Conservation (phyloP, 2,113 vertebrate species). For the Mesitornis unicolor region DNA sequence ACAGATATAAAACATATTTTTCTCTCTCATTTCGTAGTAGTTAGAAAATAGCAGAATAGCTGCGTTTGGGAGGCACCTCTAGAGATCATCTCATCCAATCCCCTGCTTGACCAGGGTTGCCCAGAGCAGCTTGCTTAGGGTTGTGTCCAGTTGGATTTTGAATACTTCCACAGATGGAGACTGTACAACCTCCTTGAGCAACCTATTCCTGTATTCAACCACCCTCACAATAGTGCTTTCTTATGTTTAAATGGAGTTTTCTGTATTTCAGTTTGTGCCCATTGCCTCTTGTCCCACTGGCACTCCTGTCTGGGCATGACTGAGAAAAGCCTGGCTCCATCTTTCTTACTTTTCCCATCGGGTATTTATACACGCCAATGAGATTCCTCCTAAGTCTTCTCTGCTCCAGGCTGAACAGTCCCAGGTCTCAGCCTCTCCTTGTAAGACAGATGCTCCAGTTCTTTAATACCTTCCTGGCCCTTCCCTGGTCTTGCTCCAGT, state of each 20-base stretch:
- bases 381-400: background rate
- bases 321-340: background rate
- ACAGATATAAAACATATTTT: background rate
- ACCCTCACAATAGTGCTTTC: background rate
- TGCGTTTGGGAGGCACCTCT: background rate
- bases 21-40: background rate
- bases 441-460: background rate
- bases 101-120: background rate
- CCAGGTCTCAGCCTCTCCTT: background rate
- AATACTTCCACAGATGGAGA: background rate
- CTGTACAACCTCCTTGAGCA: background rate
- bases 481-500: background rate
- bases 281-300: background rate
- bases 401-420: background rate
- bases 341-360: background rate
- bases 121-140: background rate
- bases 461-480: background rate
- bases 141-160: background rate
- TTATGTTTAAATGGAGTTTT: rapidly evolving
- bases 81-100: background rate
- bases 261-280: background rate
- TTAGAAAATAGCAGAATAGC: background rate
- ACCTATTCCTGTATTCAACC: background rate
- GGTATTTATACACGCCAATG: background rate
- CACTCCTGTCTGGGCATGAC: background rate